Evolutionary conservation across 2,797 vertebrate genomes (phyloP).

Genomic region (Stomatorhinus walkeri): DNA sequence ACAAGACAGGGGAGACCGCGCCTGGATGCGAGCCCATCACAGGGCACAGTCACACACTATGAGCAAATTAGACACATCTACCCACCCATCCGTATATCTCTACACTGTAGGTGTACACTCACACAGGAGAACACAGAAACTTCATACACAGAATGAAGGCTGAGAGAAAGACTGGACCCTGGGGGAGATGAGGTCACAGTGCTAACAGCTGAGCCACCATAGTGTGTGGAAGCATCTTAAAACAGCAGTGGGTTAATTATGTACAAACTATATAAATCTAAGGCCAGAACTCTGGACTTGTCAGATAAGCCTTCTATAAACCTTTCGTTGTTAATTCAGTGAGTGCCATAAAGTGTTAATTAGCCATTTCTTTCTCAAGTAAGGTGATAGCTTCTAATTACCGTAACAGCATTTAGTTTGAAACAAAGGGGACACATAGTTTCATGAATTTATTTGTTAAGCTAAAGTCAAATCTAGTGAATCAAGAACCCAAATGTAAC

Average conservation of each 20-base stretch:
- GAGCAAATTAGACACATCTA: not conserved
- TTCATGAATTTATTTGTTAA: not conserved
- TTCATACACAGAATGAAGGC: not conserved
- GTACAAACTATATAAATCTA: not conserved
- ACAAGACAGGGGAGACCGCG: not conserved
- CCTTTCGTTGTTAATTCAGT: not conserved
- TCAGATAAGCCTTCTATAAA: conserved; percentile 1
- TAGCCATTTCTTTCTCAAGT: not conserved
- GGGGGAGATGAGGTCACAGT: not conserved
- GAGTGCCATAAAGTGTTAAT: not conserved
- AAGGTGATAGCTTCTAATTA: not conserved
- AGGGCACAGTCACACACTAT: not conserved
- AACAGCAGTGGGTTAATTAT: not conserved
- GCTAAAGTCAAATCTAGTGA: not conserved
- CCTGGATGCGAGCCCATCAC: not conserved
- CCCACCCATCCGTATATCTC: not conserved
- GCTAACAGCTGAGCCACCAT: not conserved
- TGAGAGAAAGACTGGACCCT: not conserved
- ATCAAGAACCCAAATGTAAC: not conserved
- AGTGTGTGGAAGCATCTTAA: not conserved
- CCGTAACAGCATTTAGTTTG: not conserved
- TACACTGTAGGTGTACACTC: not conserved
- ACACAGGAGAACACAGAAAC: not conserved
- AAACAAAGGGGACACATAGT: not conserved
- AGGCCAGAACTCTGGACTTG: not conserved